phyloP scores from a whole-genome alignment of 2,888 invertebrate genomes.

The Chrysomela aeneicollis region DNA sequence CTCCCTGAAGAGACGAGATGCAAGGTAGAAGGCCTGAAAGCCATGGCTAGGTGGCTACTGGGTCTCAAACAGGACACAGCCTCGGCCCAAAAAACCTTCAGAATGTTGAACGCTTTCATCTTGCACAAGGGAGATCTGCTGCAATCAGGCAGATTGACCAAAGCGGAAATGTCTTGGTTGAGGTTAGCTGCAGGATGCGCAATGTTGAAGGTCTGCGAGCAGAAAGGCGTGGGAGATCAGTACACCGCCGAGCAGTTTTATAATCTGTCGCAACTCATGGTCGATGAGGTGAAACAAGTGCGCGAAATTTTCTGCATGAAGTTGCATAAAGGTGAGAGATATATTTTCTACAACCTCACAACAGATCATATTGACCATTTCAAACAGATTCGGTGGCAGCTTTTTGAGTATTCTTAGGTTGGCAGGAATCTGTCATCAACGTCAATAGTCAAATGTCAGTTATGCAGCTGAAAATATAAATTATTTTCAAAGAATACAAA shows the following conservation, averaged over 20 bases:
- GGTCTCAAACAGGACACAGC: constrained; percentile 88
- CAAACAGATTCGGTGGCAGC: too few relatives aligned
- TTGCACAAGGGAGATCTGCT: constrained; percentile 77
- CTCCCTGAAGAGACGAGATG: constrained; percentile 91
- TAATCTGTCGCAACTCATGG: constrained; percentile 89
- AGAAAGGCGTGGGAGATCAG: constrained; percentile 94
- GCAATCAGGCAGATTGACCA: constrained; percentile 77
- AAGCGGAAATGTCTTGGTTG: constrained; percentile 92
- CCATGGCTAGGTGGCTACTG: constrained; percentile 95
- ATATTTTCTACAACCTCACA: not conserved
- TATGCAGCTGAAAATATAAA: too few relatives aligned
- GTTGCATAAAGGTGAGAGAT: constrained; percentile 74
- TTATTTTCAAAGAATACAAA: too few relatives aligned
- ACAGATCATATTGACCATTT: too few relatives aligned
- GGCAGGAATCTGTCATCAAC: too few relatives aligned
- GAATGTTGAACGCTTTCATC: constrained; percentile 94
- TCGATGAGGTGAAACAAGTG: constrained; percentile 85
- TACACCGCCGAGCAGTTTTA: constrained; percentile 95
- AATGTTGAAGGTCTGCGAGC: constrained; percentile 96
- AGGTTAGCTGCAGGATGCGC: constrained; percentile 92
- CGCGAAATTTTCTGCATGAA: constrained; percentile 79
- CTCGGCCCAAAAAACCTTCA: constrained; percentile 91
- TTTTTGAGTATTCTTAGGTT: too few relatives aligned
- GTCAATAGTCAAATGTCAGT: too few relatives aligned
- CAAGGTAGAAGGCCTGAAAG: constrained; percentile 93